These are phyloP conservation scores for Pachyuromys duprasi DNA, from an alignment of 2,797 vertebrate species.

Conservation along the genomic window DNA sequence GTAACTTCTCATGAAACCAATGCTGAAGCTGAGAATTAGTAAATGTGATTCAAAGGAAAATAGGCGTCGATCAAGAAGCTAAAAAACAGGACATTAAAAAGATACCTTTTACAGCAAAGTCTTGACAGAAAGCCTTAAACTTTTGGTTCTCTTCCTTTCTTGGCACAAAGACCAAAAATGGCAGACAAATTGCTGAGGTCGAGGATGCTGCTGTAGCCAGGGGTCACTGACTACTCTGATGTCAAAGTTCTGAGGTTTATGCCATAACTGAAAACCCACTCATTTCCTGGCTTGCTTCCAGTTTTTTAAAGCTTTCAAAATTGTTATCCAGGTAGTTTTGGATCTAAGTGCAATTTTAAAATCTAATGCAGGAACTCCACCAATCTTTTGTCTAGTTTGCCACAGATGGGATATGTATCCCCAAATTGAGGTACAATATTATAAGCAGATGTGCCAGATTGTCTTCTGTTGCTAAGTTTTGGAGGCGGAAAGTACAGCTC, in stretches of 20 bases:
- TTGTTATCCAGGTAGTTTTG: neutral
- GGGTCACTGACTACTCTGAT: neutral
- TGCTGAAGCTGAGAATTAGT: neutral
- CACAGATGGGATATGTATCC: neutral
- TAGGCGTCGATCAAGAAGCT: neutral
- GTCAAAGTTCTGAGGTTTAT: neutral
- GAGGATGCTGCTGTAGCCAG: neutral
- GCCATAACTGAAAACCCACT: neutral
- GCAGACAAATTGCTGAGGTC: neutral
- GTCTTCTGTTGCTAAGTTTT: neutral
- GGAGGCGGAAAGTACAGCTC: neutral
- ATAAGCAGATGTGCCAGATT: neutral
- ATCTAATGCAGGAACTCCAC: neutral
- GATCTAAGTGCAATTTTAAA: too few relatives aligned
- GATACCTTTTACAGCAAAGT: neutral
- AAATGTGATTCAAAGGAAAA: neutral
- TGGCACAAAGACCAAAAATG: too few relatives aligned
- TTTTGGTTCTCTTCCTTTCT: neutral
- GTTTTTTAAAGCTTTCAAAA: neutral
- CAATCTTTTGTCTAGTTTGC: neutral
- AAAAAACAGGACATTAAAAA: neutral
- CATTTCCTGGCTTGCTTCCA: neutral
- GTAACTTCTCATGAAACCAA: neutral
- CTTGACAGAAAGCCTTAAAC: neutral
- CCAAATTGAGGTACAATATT: neutral